Evolutionary conservation across 2,888 invertebrate genomes (phyloP), one percentile per base, ranked within the genome.

Genomic region (Apomyelois bistriatella): DNA sequence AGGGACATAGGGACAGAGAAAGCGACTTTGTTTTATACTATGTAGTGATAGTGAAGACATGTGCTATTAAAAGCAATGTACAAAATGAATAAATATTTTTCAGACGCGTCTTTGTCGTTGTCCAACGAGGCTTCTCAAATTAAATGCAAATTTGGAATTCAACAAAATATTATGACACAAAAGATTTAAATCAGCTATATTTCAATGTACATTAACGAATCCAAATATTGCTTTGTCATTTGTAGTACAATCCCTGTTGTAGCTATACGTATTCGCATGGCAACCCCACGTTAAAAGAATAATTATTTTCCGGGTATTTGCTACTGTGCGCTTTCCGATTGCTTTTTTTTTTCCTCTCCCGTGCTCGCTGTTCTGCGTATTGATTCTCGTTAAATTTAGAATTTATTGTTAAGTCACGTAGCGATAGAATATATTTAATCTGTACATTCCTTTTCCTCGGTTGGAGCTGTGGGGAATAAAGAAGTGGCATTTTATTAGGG

Each of bases 301-400:
- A 62, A 70, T 66, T 65, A 62, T 62, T 62, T 62, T 59, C 60
- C 50, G 57, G 57, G 53, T 53, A 60, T 58, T 57, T 53, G 59
- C 57, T 55, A 37, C 53, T 17, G 54, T 57, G 57, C 53, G 38
- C 48, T 52, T 50, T 54, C 54, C 53, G 22, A 50, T 35, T 46
- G 53, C 46, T 36, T 48, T 40, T 59, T 65, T 59, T 22, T 22
- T 3, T 22, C 5, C 60, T 66, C 56, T 30, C 22, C 46, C 43
- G 53, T 36, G 55, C 55, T 53, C 51, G 46, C 54, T 56, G 53
- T 64, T 58, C 54, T 15, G 52, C 55, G 50, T 66, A 64, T 64
- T 62, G 56, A 56, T 57, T 64, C 49, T 37, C 32, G 48, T 55
- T 48, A 37, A 55, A 54, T 54, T 56, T 59, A 52, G 56, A 58